Conservation (phyloP, 2,797 vertebrate species). For the Anguilla pacifica region DNA sequence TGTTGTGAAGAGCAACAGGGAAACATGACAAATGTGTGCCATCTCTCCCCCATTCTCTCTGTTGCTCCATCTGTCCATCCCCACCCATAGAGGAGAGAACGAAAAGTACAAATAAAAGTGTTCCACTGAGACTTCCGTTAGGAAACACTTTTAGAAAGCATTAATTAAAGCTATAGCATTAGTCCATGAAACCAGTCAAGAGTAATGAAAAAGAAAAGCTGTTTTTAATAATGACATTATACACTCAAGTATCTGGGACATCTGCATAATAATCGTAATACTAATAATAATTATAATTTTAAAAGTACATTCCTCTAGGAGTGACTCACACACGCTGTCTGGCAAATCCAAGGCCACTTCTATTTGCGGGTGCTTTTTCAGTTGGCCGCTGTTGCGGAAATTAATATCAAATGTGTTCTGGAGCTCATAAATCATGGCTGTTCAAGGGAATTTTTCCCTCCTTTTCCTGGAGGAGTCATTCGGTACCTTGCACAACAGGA, state of each 20-base stretch:
- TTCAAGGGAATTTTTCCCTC: constrained; percentile 60
- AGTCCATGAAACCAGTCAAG: constrained; percentile 66
- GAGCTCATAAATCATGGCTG: constrained; percentile 75
- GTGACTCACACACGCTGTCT: constrained; percentile 65
- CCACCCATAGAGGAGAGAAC: neutral
- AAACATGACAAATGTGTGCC: constrained; percentile 16
- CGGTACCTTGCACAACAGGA: constrained; percentile 61
- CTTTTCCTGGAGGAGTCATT: constrained; percentile 60
- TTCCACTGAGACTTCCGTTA: constrained; percentile 37
- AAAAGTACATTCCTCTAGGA: constrained; percentile 72
- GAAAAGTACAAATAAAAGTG: neutral
- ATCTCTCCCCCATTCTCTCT: constrained; percentile 33
- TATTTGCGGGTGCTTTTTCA: constrained; percentile 71
- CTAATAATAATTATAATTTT: constrained; percentile 44
- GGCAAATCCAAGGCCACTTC: constrained; percentile 64
- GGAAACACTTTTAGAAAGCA: constrained; percentile 64
- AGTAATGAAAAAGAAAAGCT: constrained; percentile 65
- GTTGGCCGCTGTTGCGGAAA: constrained; percentile 74
- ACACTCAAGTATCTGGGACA: constrained; percentile 70
- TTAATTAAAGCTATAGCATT: constrained; percentile 64
- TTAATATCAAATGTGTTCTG: constrained; percentile 75
- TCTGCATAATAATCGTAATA: constrained; percentile 65
- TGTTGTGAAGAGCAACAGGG: neutral
- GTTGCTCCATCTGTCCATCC: constrained; percentile 34
- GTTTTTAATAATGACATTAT: constrained; percentile 73